phyloP scores from a whole-genome alignment of 2,113 vertebrate species.

The Misgurnus anguillicaudatus region DNA sequence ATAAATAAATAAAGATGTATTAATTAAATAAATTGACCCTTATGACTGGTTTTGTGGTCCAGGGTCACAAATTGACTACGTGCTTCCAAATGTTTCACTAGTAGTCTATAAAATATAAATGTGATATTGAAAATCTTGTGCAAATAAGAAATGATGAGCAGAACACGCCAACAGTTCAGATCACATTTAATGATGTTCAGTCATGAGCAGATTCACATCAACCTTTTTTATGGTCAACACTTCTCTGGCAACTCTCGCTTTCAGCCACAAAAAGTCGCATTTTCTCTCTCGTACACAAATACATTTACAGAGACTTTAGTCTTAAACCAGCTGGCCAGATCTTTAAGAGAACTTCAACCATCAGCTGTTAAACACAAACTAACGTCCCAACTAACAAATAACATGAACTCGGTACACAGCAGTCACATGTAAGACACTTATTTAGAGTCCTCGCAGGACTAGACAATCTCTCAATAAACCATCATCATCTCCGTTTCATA shows the following conservation, averaged over 20 bases:
- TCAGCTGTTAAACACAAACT: constrained; percentile 51
- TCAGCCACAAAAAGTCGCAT: constrained; percentile 53
- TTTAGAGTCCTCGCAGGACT: constrained; percentile 68
- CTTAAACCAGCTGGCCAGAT: constrained; percentile 60
- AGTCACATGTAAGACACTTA: constrained; percentile 57
- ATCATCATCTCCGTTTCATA: constrained; percentile 45
- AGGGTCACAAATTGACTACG: too few species aligned
- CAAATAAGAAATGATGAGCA: constrained; percentile 30
- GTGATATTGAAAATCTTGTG: not conserved
- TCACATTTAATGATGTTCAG: constrained; percentile 80
- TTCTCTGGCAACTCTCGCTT: constrained; percentile 51
- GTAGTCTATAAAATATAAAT: not conserved
- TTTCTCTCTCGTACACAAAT: constrained; percentile 39
- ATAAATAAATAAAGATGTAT: too few species aligned
- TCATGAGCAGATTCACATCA: constrained; percentile 73
- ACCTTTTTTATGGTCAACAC: constrained; percentile 65
- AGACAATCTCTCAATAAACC: constrained; percentile 49
- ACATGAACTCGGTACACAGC: constrained; percentile 45
- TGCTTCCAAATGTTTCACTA: too few species aligned
- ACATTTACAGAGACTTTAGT: constrained; percentile 46
- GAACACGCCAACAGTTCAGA: constrained; percentile 61
- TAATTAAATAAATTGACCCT: too few species aligned
- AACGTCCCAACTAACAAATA: constrained; percentile 36
- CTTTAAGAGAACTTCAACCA: constrained; percentile 57
- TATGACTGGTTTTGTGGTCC: too few species aligned